Base-by-base conservation (phyloP, 2,113 vertebrate genomes). In the Cynocephalus volans region DNA sequence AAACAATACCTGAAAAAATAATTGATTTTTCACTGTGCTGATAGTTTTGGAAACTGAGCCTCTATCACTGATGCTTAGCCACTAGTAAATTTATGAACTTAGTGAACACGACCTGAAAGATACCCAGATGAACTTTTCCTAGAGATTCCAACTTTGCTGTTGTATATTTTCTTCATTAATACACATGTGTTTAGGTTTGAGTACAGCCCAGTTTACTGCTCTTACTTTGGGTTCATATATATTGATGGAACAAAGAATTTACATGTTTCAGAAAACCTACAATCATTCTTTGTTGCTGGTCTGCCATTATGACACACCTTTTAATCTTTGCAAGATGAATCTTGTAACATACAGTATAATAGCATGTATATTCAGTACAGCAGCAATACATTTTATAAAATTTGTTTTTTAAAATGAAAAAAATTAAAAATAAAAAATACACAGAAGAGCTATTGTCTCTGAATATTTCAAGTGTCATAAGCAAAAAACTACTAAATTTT, bases 1-100 rank as follows among this genome's bases (percentile, higher is more conserved):
- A 94, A 88, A n/a, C 23, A 86, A 81, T 76, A 19, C 13, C 56
- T 84, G 58, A 89, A 77, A 94, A 58, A 82, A 77, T 26, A 82
- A 17, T 41, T 77, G 65, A n/a, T 76, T 77, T 93, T 83, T 41
- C 41, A 41, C 65, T 52, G 26, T 87, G 54, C 21, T 87, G 23
- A 56, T 87, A 56, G 50, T 83, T 93, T 93, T 33, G 85, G 48
- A 95, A 96, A 45, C 13, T 9, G 41, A 90, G 6, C n/a, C 67
- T 64, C 65, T 28, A 95, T 69, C 5, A 62, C 4, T 60, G 54
- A 67, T 93, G 41, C 8, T 54, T 84, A 65, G 84, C n/a, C 11
- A 48, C 50, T 33, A 45, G 26, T 8, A 56, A 77, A 45, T 75
- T 86, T 52, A 76, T 64, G 65, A 69, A 41, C 11, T 65, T 82